phyloP scores from a whole-genome alignment of 2,888 invertebrate genomes.

The Trissolcus brochymenae region DNA sequence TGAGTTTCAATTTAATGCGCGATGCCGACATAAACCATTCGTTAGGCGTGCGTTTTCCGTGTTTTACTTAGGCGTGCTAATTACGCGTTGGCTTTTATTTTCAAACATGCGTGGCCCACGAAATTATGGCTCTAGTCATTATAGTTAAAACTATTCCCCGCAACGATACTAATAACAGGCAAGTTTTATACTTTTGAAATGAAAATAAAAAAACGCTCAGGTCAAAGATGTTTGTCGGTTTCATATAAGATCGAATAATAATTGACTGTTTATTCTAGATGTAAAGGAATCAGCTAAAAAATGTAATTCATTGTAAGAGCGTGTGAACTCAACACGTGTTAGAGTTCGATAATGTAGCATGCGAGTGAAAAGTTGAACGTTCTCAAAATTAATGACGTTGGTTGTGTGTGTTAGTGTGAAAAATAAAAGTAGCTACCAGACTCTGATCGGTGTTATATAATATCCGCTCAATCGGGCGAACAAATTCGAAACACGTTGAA shows the following conservation, averaged over 20 bases:
- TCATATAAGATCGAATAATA: background rate
- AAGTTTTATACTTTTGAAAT: background rate
- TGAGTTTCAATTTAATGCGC: constrained; percentile 45
- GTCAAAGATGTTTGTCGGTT: too few species aligned
- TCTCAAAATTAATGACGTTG: constrained; percentile 13
- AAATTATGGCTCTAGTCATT: constrained; percentile 33
- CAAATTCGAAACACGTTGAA: constrained; percentile 20
- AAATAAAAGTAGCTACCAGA: constrained; percentile 10
- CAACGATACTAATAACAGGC: background rate
- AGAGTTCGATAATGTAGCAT: constrained; percentile 42
- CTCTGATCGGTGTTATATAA: constrained; percentile 12
- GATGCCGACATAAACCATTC: constrained; percentile 37
- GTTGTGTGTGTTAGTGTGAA: constrained; percentile 16
- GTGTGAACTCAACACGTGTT: constrained; percentile 44
- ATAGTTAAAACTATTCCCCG: constrained; percentile 22
- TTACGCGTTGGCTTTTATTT: constrained; percentile 28
- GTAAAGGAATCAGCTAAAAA: too few species aligned
- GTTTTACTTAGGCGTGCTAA: constrained; percentile 37
- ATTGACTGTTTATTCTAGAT: background rate
- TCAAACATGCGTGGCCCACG: constrained; percentile 11
- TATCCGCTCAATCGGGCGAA: constrained; percentile 21
- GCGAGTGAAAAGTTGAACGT: constrained; percentile 47
- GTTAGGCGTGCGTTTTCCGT: constrained; percentile 42
- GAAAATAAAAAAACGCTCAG: background rate
- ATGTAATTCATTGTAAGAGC: constrained; percentile 24